A percentile compares a stretch with the other conserved stretches of the same genome.
These are phyloP conservation scores for Rhimphoctona megacephalus DNA, from an alignment of 2,888 invertebrate genomes.

Conservation along the genomic window DNA sequence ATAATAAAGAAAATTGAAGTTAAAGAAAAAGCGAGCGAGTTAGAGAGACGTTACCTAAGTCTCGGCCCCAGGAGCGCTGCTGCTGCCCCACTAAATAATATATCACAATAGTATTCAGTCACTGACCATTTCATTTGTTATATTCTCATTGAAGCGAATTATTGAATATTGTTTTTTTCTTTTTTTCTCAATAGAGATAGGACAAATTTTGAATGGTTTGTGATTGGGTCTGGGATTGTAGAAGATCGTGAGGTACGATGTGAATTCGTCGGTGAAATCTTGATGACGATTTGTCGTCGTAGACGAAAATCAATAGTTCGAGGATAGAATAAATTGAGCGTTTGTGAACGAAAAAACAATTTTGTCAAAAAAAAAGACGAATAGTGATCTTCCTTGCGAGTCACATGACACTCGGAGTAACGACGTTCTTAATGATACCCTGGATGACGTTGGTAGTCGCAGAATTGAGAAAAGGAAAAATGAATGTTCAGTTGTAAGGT, in stretches of 20 bases:
- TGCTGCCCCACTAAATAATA: slow-evolving; percentile 87
- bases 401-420: slow-evolving; percentile 68
- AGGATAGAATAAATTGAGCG: slow-evolving; percentile 24
- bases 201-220: slow-evolving; percentile 31
- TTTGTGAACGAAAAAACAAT: slow-evolving; percentile 50
- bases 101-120: slow-evolving; percentile 83
- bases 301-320: slow-evolving; percentile 5
- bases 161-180: slow-evolving; percentile 30
- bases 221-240: slow-evolving; percentile 20
- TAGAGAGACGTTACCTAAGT: slow-evolving; percentile 87
- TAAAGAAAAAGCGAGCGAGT: slow-evolving; percentile 81
- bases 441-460: slow-evolving; percentile 37
- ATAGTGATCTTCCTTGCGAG: slow-evolving; percentile 69
- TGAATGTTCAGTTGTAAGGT: slow-evolving; percentile 5
- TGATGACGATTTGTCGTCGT: background rate
- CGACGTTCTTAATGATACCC: slow-evolving; percentile 35
- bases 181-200: background rate
- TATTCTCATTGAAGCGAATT: slow-evolving; percentile 63
- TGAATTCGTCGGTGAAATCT: slow-evolving; percentile 12
- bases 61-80: slow-evolving; percentile 88
- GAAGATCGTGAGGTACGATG: background rate
- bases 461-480: background rate
- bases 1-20: slow-evolving; percentile 63
- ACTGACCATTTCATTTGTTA: slow-evolving; percentile 81
- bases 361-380: slow-evolving; percentile 19